Conservation (phyloP, 2,113 vertebrate species). For the Smithornis capensis region DNA sequence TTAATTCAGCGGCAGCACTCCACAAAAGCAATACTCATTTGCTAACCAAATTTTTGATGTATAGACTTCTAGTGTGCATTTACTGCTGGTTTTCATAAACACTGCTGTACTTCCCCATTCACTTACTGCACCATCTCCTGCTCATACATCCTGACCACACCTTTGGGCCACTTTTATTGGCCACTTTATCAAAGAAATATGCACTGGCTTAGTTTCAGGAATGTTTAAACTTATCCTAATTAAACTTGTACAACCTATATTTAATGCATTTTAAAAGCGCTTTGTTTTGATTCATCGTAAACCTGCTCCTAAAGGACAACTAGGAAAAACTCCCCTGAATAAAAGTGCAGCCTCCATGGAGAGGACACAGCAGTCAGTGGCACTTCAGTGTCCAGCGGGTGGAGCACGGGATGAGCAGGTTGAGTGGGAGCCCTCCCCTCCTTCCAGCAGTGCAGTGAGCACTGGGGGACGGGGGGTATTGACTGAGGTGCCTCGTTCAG, state of each 20-base stretch:
- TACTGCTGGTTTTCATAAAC: neutral
- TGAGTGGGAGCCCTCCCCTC: neutral
- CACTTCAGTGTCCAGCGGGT: neutral
- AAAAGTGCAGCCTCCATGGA: neutral
- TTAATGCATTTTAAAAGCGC: neutral
- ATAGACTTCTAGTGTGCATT: neutral
- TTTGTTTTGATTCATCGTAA: neutral
- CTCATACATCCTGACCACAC: accelerated
- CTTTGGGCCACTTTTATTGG: neutral
- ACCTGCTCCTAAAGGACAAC: neutral
- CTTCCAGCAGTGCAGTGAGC: neutral
- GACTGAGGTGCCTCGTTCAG: neutral
- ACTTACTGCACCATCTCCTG: neutral
- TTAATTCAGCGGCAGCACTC: neutral
- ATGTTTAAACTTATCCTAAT: neutral
- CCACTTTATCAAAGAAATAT: neutral
- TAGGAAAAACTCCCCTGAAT: neutral
- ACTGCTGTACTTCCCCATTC: neutral
- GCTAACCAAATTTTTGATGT: neutral
- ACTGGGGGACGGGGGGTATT: neutral
- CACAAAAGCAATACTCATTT: neutral
- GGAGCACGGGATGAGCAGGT: neutral
- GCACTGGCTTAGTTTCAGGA: neutral
- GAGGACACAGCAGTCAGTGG: neutral
- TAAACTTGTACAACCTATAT: neutral